These are phyloP conservation scores for Beroe ovata DNA, from an alignment of 37 sponge, comb jelly and placozoan genomes.

Conservation along the genomic window DNA sequence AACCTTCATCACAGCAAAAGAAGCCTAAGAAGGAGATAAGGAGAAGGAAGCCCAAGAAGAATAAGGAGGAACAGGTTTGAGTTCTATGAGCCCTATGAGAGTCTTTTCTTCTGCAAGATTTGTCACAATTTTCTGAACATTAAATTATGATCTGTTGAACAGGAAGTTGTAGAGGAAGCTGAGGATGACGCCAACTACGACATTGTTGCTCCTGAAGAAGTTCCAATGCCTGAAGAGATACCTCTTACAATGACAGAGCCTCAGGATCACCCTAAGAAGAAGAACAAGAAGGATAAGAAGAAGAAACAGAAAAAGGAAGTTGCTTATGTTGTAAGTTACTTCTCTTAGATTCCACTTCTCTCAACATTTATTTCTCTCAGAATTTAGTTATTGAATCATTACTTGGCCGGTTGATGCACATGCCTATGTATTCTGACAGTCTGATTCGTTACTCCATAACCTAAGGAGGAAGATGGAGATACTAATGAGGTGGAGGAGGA, in stretches of 20 bases:
- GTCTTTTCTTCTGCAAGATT: no score
- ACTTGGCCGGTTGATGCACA: neutral
- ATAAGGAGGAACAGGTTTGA: slow-evolving; percentile 11
- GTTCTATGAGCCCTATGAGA: no score
- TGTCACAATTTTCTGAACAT: no score
- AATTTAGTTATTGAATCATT: neutral
- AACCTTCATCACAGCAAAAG: slow-evolving; percentile 13
- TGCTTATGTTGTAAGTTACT: neutral
- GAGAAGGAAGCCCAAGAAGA: slow-evolving; percentile 13
- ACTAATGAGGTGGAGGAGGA: slow-evolving; percentile 1
- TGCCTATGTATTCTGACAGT: neutral
- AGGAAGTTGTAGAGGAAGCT: slow-evolving; percentile 36
- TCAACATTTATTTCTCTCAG: neutral
- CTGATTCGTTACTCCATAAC: neutral
- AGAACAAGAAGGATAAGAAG: slow-evolving; percentile 7
- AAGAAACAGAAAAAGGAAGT: slow-evolving; percentile 31
- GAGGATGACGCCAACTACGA: slow-evolving; percentile 28
- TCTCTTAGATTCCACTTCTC: no score
- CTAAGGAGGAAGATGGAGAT: neutral
- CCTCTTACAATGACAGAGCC: slow-evolving; percentile 43
- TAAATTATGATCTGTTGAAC: no score
- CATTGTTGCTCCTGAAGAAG: slow-evolving; percentile 33
- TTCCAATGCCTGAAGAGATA: slow-evolving; percentile 17
- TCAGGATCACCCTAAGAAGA: slow-evolving; percentile 47
- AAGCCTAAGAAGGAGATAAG: slow-evolving; percentile 17